Evolutionary conservation across 2,797 vertebrate species (phyloP).

Genomic region (Rhodeus uyekii): DNA sequence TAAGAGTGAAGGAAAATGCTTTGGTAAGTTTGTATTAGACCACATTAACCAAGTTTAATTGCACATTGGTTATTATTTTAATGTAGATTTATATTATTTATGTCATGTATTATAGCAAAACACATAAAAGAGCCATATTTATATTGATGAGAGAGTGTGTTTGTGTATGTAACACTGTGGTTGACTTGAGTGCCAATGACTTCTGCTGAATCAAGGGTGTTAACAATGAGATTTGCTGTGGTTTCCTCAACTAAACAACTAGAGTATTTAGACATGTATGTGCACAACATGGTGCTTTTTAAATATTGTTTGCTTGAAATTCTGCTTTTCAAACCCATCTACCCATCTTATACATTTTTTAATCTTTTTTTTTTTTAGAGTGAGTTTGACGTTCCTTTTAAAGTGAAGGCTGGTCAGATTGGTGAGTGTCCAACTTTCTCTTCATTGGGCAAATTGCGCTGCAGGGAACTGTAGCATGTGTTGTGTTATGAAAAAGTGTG

Average conservation of each 20-base stretch:
- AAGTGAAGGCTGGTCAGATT: constrained; percentile 92
- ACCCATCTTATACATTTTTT: background rate
- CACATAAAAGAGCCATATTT: background rate
- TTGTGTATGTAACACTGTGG: constrained; percentile 6
- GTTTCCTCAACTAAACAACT: background rate
- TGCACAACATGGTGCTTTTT: background rate
- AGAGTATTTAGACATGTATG: background rate
- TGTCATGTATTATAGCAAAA: background rate
- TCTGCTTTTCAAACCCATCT: background rate
- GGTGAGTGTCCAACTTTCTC: constrained; percentile 77
- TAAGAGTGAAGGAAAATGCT: constrained; percentile 94
- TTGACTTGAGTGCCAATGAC: background rate
- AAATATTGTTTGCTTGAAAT: background rate
- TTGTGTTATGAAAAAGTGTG: background rate
- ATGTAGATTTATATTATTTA: background rate
- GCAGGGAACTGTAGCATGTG: background rate
- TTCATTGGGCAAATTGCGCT: background rate
- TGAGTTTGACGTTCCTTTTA: constrained; percentile 92
- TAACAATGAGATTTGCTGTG: background rate
- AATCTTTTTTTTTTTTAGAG: constrained; percentile 77
- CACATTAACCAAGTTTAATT: background rate
- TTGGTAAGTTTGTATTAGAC: constrained; percentile 77
- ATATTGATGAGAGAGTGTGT: background rate
- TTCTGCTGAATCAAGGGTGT: background rate
- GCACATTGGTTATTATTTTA: background rate